phyloP scores from a whole-genome alignment of 2,888 invertebrate species.

The Amiota minor region DNA sequence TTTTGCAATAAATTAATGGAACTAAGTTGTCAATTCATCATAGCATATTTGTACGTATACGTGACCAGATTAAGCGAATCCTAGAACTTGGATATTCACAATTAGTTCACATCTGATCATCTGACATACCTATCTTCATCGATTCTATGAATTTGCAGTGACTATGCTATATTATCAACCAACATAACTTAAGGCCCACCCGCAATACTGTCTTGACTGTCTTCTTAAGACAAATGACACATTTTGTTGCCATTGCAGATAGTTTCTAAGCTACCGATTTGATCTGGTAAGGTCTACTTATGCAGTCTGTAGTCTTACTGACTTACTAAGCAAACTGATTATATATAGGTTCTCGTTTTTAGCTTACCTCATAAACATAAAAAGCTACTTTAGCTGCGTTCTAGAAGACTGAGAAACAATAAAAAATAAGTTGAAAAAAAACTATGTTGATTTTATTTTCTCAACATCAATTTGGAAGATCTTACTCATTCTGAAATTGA shows the following conservation, averaged over 20 bases:
- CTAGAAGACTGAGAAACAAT: not conserved
- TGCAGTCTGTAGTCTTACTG: too few relatives aligned
- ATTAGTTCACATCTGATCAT: too few relatives aligned
- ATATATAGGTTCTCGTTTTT: conserved; percentile 1
- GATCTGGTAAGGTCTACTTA: not conserved
- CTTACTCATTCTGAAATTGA: too few relatives aligned
- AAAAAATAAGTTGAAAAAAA: not conserved
- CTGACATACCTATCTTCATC: too few relatives aligned
- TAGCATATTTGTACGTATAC: not conserved
- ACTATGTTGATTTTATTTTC: too few relatives aligned
- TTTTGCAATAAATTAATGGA: too few relatives aligned
- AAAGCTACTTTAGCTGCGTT: conserved; percentile 7
- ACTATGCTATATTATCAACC: conserved; percentile 22
- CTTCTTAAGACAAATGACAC: conserved; percentile 4
- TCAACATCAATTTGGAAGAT: too few relatives aligned
- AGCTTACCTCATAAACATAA: conserved; percentile 19
- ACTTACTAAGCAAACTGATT: not conserved
- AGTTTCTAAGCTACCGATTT: not conserved
- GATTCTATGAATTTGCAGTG: conserved; percentile 2
- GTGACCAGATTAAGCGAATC: not conserved
- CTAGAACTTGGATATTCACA: too few relatives aligned
- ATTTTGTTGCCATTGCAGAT: not conserved
- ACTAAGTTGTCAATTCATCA: not conserved
- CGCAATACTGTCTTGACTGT: not conserved
- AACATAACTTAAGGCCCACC: conserved; percentile 1